Base-by-base conservation (phyloP, 2,888 invertebrate genomes). In the Tachina lurida region DNA sequence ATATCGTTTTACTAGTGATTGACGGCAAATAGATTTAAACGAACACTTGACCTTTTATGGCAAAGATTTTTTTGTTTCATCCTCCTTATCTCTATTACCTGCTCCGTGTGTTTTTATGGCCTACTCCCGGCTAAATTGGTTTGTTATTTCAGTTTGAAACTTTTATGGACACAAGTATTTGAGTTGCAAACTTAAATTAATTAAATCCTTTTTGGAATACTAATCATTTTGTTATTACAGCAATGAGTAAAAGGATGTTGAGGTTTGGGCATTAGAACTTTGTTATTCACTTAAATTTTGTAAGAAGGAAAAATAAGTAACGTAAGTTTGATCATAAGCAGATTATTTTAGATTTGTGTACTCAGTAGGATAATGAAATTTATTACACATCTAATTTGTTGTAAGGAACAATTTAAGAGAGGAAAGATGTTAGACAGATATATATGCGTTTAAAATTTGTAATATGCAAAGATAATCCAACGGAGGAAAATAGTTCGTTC, bases 21-120 rank as follows among this genome's bases (percentile, higher is more conserved):
- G 63, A 65, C 63, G 22, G 62, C n/a, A 31, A 78, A 71, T 63
- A 22, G 4, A 47, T 47, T 56, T n/a, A 65, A 80, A 65, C 49
- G 73, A 65, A 17, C 73, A 65, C 65, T 80, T 73, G 58, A 56
- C 15, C 12, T 56, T 73, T 80, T 73, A 73, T 65, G 12, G 65
- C 62, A 10, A 45, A 43, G 54, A 45, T n/a, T 2, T 45, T 41
- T 41, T 45, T 45, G 63, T 71, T 39, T 78, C 1, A 65, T 54
- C 45, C 1, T 43, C 15, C 8, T 60, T 47, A 41, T 41, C 63
- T 43, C 54, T 39, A 47, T 22, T 19, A 17, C 19, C 43, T 68
- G 13, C 13, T n/a, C 12, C 15, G 49, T 47, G 8, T 41, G 41
- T 52, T 17, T 70, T 62, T 52, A 60, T 70, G 17, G 22, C 22